A percentile compares a stretch with the other conserved stretches of the same genome.
Evolutionary conservation across 2,797 vertebrate genomes (phyloP).

Genomic region (Pampus argenteus): DNA sequence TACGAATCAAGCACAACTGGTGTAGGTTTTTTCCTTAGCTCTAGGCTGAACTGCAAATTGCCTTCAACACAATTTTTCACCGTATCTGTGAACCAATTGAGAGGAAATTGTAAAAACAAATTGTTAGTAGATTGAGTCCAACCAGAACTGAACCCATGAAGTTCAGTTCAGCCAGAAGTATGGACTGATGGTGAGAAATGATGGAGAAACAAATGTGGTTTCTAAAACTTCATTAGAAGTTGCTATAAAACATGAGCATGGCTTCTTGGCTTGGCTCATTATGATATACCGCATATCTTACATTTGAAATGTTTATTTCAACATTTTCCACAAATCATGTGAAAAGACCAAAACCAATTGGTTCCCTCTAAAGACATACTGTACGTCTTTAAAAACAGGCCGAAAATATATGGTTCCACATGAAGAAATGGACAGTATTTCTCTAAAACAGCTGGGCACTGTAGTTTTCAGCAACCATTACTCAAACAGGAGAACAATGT

Average conservation of each 20-base stretch:
- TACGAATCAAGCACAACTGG: conserved; percentile 37
- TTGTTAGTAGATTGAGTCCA: conserved; percentile 23
- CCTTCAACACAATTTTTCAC: conserved; percentile 32
- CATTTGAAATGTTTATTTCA: neutral
- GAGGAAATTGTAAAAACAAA: conserved; percentile 41
- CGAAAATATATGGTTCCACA: neutral
- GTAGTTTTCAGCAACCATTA: too few species aligned
- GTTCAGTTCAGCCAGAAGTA: conserved; percentile 6
- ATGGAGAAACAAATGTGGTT: neutral
- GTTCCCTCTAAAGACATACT: too few species aligned
- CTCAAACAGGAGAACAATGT: neutral
- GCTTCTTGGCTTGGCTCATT: neutral
- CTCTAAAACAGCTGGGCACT: too few species aligned
- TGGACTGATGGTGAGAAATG: conserved; percentile 5
- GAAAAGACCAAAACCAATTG: neutral
- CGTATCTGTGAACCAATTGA: conserved; percentile 39
- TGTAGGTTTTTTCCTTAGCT: conserved; percentile 14
- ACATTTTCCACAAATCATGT: neutral
- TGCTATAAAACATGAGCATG: neutral
- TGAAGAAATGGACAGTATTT: neutral
- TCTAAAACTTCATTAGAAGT: neutral
- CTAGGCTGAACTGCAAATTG: conserved; percentile 42
- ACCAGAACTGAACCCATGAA: conserved; percentile 15
- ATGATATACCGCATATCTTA: neutral
- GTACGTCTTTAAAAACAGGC: neutral